Evolutionary conservation across 2,113 vertebrate species (phyloP).

Genomic region (Hymenochirus boettgeri): DNA sequence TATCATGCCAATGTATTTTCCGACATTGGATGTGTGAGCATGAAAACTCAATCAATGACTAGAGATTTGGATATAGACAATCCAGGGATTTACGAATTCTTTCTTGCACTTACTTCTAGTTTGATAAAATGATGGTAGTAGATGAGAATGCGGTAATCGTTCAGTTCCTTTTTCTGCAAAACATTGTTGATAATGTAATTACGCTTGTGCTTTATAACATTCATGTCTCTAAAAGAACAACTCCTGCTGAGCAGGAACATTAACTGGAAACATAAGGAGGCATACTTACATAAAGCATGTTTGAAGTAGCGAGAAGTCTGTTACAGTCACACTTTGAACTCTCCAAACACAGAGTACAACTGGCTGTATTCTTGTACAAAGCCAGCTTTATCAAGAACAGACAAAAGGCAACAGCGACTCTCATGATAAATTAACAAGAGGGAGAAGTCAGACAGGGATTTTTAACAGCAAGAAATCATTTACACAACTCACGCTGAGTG

Average conservation of each 20-base stretch:
- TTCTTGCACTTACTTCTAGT: conserved; percentile 13
- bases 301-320: not conserved
- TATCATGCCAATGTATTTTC: too few species aligned
- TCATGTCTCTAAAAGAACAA: not conserved
- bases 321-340: conserved; percentile 10
- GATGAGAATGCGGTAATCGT: conserved; percentile 17
- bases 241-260: too few species aligned
- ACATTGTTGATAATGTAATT: not conserved
- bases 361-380: conserved; percentile 1
- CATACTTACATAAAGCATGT: not conserved
- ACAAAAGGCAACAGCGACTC: conserved; percentile 10
- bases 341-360: conserved; percentile 1
- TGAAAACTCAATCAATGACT: too few species aligned
- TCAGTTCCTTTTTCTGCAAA: conserved; percentile 1
- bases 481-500: conserved; percentile 8
- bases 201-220: too few species aligned
- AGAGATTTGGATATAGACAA: too few species aligned
- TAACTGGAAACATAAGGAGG: not conserved
- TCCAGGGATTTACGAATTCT: not conserved
- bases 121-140: conserved; percentile 17
- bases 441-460: conserved; percentile 17
- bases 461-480: conserved; percentile 8
- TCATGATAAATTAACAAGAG: conserved; percentile 13
- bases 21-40: too few species aligned
- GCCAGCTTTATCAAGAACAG: conserved; percentile 21